phyloP scores from a whole-genome alignment of 2,888 invertebrate species.

The Drosophila paranaensis region DNA sequence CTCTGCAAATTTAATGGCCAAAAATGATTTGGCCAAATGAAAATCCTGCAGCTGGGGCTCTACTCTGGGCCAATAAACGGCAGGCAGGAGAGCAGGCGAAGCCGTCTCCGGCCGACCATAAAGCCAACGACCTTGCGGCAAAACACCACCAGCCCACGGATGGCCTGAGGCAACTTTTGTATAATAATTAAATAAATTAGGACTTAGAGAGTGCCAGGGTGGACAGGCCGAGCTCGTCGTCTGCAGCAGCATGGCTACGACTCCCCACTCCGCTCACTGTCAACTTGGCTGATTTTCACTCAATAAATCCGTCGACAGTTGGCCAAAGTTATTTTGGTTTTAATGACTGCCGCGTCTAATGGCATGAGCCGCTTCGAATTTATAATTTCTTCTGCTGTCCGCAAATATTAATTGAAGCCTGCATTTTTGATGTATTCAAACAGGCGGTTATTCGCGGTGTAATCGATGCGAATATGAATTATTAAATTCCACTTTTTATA shows the following conservation, averaged over 20 bases:
- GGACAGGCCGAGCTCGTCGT: constrained; percentile 18
- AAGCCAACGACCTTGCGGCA: constrained; percentile 59
- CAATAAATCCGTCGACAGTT: constrained; percentile 71
- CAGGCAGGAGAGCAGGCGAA: constrained; percentile 13
- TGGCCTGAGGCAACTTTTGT: constrained; percentile 50
- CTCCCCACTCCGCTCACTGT: neutral
- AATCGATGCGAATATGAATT: constrained; percentile 28
- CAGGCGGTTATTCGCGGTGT: neutral
- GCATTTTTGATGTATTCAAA: constrained; percentile 25
- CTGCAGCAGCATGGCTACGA: neutral
- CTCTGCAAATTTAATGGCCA: constrained; percentile 56
- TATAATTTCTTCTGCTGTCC: constrained; percentile 50
- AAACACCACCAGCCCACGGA: constrained; percentile 2
- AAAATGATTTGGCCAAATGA: constrained; percentile 13
- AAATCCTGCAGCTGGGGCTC: constrained; percentile 40
- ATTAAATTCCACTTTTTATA: constrained; percentile 24
- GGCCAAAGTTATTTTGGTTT: constrained; percentile 51
- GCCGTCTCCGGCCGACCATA: constrained; percentile 23
- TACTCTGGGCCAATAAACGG: constrained; percentile 41
- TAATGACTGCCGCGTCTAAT: constrained; percentile 41
- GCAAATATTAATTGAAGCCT: constrained; percentile 59
- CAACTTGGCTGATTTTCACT: constrained; percentile 65
- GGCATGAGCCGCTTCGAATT: constrained; percentile 14
- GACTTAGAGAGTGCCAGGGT: constrained; percentile 29
- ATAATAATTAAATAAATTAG: constrained; percentile 80